Evolutionary conservation across 2,888 invertebrate species (phyloP), one percentile per base, ranked within the genome.

Genomic region (Corbicula japonica): DNA sequence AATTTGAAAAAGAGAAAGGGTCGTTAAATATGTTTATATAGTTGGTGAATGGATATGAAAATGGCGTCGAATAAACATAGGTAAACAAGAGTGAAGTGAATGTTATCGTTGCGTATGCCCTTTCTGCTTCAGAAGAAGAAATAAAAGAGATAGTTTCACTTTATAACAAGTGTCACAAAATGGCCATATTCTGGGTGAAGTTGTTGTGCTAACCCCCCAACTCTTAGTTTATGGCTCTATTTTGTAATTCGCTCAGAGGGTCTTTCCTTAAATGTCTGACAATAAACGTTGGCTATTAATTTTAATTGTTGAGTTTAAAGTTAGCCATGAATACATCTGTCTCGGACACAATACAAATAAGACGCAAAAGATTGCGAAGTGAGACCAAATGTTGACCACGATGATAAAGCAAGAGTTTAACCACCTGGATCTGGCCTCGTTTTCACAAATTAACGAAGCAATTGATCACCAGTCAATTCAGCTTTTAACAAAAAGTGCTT

Each of bases 11-110:
- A 71, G 70, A 46, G 69, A 70, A 83, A 63, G 71, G 56, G 70
- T 58, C 62, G 76, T 83, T 83, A 74, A 80, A 79, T 76, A 66
- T 83, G 83, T 83, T 83, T 83, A 71, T 61, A 80, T 77, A 74
- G 79, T 74, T 66, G 70, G 38, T 44, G 44, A 60, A 71, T 70
- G 54, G 66, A 68, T 65, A 76, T 70, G 58, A 83, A 79, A 79
- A 70, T 74, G 79, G 83, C 74, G 83, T 62, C 76, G 74, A 76
- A 80, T 83, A 80, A 83, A 83, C 76, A 80, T 80, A 83, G 52
- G 80, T 65, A 83, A 80, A 83, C 73, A 80, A 35, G 15, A 35
- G 34, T 12, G n/a, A 60, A 52, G 60, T 62, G 66, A 74, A 71
- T 71, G 74, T 76, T 80, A 77, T 80, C 76, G 52, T 80, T 76